Base-by-base conservation (phyloP, 2,888 invertebrate species). In the Nomada hirtipes region DNA sequence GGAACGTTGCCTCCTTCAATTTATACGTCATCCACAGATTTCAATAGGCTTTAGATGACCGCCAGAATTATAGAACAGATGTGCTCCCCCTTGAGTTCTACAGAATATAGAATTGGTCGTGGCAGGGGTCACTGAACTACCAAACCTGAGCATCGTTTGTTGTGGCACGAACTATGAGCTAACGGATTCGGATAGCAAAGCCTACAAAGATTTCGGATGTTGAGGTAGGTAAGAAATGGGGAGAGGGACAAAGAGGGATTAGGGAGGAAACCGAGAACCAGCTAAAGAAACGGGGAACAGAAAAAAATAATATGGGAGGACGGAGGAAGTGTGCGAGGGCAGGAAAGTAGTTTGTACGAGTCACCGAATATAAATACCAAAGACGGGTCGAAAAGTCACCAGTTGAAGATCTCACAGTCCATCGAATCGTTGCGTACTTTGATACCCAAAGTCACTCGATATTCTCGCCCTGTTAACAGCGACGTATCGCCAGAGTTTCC, bases 331-430 rank as follows among this genome's bases (percentile, higher is more conserved):
- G 44, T 29, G 65, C 2, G 75, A 79, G 82, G 76, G 57, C 71
- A 73, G 59, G 76, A 80, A 80, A 70, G 82, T 78, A 68, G 77
- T 71, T 77, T 65, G 76, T 79, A 81, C 69, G 70, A 83, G 80
- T 86, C 87, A 79, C 82, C 79, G 85, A 84, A 89, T 87, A 89
- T 88, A 89, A 89, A 86, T 86, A 89, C 86, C 79, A 83, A 89
- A 85, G 80, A 65, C 80, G 50, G 75, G 72, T 83, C 72, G 79
- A 86, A 83, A 88, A 87, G 81, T 83, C 84, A 84, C 81, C 89
- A 91, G 91, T 91, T 57, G 84, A 85, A 86, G 78, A 88, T 85
- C 78, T 79, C 85, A 50, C 82, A 73, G 72, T 76, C 84, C 11
- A 72, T 84, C 23, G 69, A 42, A 44, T 47, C 53, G 52, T 75